A percentile compares a stretch with the other conserved stretches of the same genome.
phyloP scores from a whole-genome alignment of 2,797 vertebrate species.

The Pempheris klunzingeri region DNA sequence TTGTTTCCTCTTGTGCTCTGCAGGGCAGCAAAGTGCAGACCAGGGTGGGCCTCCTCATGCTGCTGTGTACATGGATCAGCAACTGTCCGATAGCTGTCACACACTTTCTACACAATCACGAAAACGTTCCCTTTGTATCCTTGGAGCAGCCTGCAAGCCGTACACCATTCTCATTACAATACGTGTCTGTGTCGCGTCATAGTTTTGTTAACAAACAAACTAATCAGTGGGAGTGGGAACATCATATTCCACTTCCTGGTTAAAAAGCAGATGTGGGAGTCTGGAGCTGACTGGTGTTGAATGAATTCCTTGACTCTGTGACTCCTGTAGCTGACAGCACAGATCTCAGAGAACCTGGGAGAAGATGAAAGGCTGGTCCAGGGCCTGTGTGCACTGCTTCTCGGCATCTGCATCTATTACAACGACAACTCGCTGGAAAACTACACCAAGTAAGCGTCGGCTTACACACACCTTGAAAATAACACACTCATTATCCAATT shows the following conservation, averaged over 20 bases:
- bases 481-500: neutral
- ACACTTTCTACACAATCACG: slow-evolving; percentile 97
- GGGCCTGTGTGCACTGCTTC: slow-evolving; percentile 94
- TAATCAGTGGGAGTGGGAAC: neutral
- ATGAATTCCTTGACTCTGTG: slow-evolving; percentile 84
- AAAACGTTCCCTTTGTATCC: slow-evolving; percentile 99
- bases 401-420: slow-evolving; percentile 98
- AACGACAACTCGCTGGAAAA: slow-evolving; percentile 98
- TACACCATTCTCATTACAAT: neutral
- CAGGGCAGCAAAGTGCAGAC: slow-evolving; percentile 99
- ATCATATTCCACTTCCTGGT: neutral
- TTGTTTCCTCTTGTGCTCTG: slow-evolving; percentile 52
- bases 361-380: slow-evolving; percentile 98
- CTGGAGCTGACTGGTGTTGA: neutral
- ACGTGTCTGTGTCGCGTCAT: neutral
- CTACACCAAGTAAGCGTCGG: slow-evolving; percentile 91
- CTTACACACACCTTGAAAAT: neutral
- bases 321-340: slow-evolving; percentile 91
- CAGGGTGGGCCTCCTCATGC: slow-evolving; percentile 95
- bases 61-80: slow-evolving; percentile 98
- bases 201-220: neutral
- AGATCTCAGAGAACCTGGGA: slow-evolving; percentile 98
- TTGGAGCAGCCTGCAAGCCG: slow-evolving; percentile 64
- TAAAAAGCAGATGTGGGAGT: neutral
- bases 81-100: slow-evolving; percentile 98